Base-by-base conservation (phyloP, 2,888 invertebrate species). In the Pristionchus arcanus region DNA sequence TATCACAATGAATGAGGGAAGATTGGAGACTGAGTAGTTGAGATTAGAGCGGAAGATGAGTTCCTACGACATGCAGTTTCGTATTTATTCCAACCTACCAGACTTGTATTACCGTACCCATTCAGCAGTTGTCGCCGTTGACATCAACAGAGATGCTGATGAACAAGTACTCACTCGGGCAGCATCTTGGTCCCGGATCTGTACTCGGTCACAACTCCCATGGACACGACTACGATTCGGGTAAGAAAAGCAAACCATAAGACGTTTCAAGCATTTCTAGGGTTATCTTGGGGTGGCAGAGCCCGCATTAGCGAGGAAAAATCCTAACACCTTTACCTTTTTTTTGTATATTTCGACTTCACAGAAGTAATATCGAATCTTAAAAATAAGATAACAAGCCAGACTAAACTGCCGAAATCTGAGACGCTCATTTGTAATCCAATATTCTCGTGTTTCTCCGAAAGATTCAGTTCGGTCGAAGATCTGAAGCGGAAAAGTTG, bases 91-190 rank as follows among this genome's bases (percentile, higher is more conserved):
- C n/a, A n/a, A n/a, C n/a, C n/a, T n/a, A n/a, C n/a, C n/a, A 2
- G 34, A 25, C 21, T 37, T 9, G 28, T 2, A 74, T 37, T 74
- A 19, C 37, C 3, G 37, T 2, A 34, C n/a, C 9, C 81, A 13
- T 81, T 25, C 59, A 85, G 84, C 87, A 88, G 74, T 34, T 88
- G 34, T 88, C 87, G 34, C 87, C 87, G 21, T 25, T 88, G 87
- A 88, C 68, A 3, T 68, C 87, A 16, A 49, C 71, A 19, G 87
- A 88, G 31, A 25, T 88, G 63, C 53, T 88, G 55, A 88, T 88
- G 87, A 71, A 74, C 34, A 88, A 88, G 87, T 88, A 88, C 74
- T 55, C 74, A 4, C 87, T 81, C 15, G 81, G 81, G 28, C 81
- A 81, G 4, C 49, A 81, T 81, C 81, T 81, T 53, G 81, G 81